phyloP scores from a whole-genome alignment of 2,797 vertebrate species.

The Lagocephalus sceleratus region DNA sequence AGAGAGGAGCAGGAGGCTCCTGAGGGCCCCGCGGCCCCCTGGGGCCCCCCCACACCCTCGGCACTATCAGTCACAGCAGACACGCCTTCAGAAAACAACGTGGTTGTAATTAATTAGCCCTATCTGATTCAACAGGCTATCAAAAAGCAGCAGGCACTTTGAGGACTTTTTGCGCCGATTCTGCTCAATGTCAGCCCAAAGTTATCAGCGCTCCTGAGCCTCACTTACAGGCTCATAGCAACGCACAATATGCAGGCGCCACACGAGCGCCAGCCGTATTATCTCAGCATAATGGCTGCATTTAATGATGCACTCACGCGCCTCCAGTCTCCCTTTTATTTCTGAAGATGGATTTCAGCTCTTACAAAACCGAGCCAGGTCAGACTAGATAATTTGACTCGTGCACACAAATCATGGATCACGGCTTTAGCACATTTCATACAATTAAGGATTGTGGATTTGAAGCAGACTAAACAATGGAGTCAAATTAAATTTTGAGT shows the following conservation, averaged over 20 bases:
- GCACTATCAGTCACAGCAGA: conserved; percentile 59
- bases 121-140: conserved; percentile 68
- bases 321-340: conserved; percentile 69
- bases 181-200: conserved; percentile 76
- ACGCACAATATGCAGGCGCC: conserved; percentile 62
- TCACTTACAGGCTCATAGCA: conserved; percentile 70
- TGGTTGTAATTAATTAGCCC: conserved; percentile 66
- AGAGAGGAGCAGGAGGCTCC: conserved; percentile 24
- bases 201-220: conserved; percentile 66
- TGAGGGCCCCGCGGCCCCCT: no score
- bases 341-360: conserved; percentile 58
- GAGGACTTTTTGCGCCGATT: conserved; percentile 65
- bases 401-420: conserved; percentile 64
- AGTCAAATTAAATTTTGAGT: conserved; percentile 79
- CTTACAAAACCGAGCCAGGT: conserved; percentile 69
- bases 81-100: conserved; percentile 63
- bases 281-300: conserved; percentile 70
- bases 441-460: conserved; percentile 75
- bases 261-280: conserved; percentile 58
- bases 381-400: conserved; percentile 63
- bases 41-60: conserved; percentile 22
- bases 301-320: conserved; percentile 67
- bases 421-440: conserved; percentile 66
- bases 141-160: conserved; percentile 64
- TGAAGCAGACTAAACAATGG: conserved; percentile 75